These are phyloP conservation scores for Stictonetta naevosa DNA, from an alignment of 2,113 vertebrate genomes.

Conservation along the genomic window DNA sequence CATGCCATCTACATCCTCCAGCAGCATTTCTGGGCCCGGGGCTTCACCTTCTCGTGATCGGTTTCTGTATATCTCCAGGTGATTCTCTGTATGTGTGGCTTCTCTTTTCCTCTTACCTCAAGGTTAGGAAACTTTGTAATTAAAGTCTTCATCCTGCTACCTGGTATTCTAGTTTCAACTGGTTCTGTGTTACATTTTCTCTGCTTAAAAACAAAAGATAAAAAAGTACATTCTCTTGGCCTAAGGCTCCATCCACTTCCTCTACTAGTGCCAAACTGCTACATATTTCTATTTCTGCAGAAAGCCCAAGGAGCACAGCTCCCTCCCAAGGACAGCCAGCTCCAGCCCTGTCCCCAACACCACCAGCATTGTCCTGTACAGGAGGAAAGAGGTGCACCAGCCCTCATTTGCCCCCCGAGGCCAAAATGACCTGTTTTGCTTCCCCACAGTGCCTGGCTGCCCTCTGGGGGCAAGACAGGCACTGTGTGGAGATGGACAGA, in stretches of 20 bases:
- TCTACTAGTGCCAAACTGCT: neutral
- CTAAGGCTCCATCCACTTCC: neutral
- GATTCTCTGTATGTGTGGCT: neutral
- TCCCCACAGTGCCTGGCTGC: neutral
- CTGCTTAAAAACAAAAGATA: neutral
- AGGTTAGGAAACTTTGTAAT: neutral
- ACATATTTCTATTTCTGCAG: neutral
- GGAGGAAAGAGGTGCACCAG: neutral
- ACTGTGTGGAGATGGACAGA: no score
- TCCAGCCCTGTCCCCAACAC: fast-evolving
- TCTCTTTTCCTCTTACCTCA: neutral
- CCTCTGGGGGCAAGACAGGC: neutral
- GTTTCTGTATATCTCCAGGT: neutral
- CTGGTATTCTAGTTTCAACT: neutral
- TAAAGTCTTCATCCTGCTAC: neutral
- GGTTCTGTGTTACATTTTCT: neutral
- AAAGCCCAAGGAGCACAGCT: neutral
- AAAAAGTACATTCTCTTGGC: neutral
- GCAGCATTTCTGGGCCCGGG: neutral
- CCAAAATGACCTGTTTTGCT: neutral
- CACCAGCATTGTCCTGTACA: neutral
- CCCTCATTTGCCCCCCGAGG: no score
- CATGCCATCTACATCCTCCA: neutral
- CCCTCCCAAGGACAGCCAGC: neutral
- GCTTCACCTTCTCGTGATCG: neutral